These are phyloP conservation scores for Sarcophaga carnaria DNA, from an alignment of 2,888 invertebrate species.

Conservation along the genomic window DNA sequence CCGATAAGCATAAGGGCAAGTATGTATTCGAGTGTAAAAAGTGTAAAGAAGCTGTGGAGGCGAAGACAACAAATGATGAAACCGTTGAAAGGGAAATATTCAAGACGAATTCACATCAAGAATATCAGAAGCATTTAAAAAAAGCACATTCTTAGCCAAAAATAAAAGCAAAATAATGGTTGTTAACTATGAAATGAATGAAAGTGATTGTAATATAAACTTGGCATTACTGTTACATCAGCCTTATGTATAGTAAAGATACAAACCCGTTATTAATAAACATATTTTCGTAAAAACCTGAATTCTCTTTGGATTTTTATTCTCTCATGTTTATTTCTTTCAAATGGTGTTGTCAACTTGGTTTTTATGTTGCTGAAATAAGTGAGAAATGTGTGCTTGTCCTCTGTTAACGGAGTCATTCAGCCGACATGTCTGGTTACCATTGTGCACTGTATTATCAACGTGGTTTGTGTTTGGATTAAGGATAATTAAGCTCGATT, in stretches of 20 bases:
- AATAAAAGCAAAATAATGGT: conserved; percentile 7
- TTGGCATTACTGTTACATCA: conserved; percentile 13
- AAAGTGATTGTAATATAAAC: background rate
- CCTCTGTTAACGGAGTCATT: too few species aligned
- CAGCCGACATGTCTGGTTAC: too few species aligned
- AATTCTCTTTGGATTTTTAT: background rate
- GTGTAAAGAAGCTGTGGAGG: conserved; percentile 81
- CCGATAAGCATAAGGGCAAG: conserved; percentile 89
- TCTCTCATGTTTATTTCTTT: too few species aligned
- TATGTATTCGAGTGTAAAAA: conserved; percentile 90
- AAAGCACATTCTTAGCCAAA: conserved; percentile 12
- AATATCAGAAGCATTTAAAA: conserved; percentile 76
- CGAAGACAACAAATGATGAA: background rate
- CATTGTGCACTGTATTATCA: too few species aligned
- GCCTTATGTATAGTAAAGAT: background rate
- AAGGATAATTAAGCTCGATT: too few species aligned
- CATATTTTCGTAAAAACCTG: background rate
- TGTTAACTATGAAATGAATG: background rate
- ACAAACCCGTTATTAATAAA: conserved; percentile 25
- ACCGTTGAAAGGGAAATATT: conserved; percentile 66
- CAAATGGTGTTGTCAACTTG: too few species aligned
- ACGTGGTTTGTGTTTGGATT: too few species aligned
- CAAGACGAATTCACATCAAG: conserved; percentile 77
- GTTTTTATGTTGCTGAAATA: too few species aligned
- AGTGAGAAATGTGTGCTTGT: too few species aligned